These are phyloP conservation scores for Megathymus violae DNA, from an alignment of 1,140 invertebrate genomes.

Conservation along the genomic window DNA sequence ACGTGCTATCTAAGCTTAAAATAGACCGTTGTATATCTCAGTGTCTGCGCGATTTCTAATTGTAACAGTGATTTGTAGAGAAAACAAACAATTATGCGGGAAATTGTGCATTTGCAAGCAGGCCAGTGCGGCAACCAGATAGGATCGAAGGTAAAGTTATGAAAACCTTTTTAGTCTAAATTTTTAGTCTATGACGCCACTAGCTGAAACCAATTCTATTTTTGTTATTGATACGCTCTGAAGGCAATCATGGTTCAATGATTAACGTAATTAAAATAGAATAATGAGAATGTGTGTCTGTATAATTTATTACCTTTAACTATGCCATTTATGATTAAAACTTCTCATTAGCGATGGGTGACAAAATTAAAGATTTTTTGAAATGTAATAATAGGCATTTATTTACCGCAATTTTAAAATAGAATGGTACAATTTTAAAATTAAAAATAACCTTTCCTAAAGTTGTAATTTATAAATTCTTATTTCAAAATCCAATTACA, in stretches of 20 bases:
- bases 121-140: conserved; percentile 98
- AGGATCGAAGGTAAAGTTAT: conserved; percentile 92
- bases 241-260: conserved; percentile 30
- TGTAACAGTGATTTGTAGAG: conserved; percentile 38
- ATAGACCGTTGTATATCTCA: conserved; percentile 44
- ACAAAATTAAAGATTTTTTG: background rate
- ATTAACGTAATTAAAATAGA: conserved; percentile 17
- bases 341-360: background rate
- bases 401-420: too few species aligned
- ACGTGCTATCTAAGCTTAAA: conserved; percentile 46
- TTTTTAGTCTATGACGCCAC: conserved; percentile 46
- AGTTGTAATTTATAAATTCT: too few species aligned
- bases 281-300: conserved; percentile 13
- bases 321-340: background rate
- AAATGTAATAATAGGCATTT: background rate
- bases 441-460: too few species aligned
- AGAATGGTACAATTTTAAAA: too few species aligned
- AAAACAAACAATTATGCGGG: conserved; percentile 89
- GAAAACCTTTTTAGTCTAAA: conserved; percentile 21
- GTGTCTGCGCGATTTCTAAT: conserved; percentile 37
- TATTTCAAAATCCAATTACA: too few species aligned
- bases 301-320: background rate
- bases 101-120: conserved; percentile 97
- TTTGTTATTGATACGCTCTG: conserved; percentile 38
- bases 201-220: conserved; percentile 26